Evolutionary conservation across 1,140 invertebrate species (phyloP).

Genomic region (Drosophila melanica): DNA sequence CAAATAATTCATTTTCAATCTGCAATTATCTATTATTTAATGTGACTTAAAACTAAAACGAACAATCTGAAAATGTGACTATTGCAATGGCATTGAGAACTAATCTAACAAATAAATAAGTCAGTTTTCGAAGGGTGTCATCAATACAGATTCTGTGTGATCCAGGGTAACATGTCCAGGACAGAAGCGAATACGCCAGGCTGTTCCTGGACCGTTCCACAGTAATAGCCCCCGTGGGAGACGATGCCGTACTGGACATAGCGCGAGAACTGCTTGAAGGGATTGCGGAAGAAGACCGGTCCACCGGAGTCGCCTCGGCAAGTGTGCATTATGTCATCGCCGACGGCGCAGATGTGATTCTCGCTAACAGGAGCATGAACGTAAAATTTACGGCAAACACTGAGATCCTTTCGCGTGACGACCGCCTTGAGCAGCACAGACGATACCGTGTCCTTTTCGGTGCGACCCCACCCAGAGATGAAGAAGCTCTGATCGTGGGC

Average conservation of each 20-base stretch:
- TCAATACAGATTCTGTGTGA: slow-evolving; percentile 71
- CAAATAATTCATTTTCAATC: slow-evolving; percentile 14
- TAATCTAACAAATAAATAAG: slow-evolving; percentile 35
- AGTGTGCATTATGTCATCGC: slow-evolving; percentile 86
- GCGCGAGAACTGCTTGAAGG: slow-evolving; percentile 46
- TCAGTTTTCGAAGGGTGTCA: not conserved
- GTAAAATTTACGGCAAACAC: slow-evolving; percentile 58
- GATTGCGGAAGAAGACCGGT: slow-evolving; percentile 85
- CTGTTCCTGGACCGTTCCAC: slow-evolving; percentile 46
- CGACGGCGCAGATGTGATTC: slow-evolving; percentile 88
- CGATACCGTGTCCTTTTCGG: slow-evolving; percentile 33
- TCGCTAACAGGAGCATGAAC: slow-evolving; percentile 57
- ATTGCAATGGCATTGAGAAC: slow-evolving; percentile 54
- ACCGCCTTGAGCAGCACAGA: slow-evolving; percentile 51
- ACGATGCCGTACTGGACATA: slow-evolving; percentile 74
- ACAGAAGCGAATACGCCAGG: slow-evolving; percentile 79
- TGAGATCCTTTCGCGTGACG: slow-evolving; percentile 34
- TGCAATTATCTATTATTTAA: slow-evolving; percentile 39
- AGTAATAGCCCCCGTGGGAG: slow-evolving; percentile 58
- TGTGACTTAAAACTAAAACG: slow-evolving; percentile 35
- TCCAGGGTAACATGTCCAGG: slow-evolving; percentile 77
- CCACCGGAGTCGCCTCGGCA: slow-evolving; percentile 91
- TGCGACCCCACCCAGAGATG: slow-evolving; percentile 76
- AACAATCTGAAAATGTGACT: slow-evolving; percentile 34
- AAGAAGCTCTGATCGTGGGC: slow-evolving; percentile 56